Conservation (phyloP, 2,888 invertebrate species). For the Andrena haemorrhoa region DNA sequence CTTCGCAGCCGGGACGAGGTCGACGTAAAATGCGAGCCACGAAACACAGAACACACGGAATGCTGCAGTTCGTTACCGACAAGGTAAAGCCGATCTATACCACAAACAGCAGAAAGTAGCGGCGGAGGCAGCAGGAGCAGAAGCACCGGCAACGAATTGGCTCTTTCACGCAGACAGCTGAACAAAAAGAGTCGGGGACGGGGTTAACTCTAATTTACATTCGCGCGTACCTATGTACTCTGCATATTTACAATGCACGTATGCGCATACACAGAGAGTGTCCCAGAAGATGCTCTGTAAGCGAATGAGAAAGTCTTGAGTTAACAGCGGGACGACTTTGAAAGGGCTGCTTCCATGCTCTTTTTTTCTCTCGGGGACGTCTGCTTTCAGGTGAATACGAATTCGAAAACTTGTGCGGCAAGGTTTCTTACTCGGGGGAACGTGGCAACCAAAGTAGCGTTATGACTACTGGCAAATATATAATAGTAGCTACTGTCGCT, state of each 20-base stretch:
- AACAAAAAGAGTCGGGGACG: conserved; percentile 73
- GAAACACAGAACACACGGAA: conserved; percentile 55
- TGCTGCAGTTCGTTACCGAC: conserved; percentile 70
- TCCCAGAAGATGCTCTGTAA: not conserved
- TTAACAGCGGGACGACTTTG: conserved; percentile 28
- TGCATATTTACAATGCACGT: conserved; percentile 33
- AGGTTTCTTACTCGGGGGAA: not conserved
- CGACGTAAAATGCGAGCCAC: conserved; percentile 63
- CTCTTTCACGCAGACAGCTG: conserved; percentile 55
- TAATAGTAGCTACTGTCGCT: no score
- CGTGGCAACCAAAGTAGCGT: not conserved
- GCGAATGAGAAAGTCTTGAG: conserved; percentile 35
- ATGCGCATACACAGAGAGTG: conserved; percentile 4
- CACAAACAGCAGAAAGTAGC: conserved; percentile 54
- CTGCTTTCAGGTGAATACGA: not conserved
- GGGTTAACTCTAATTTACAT: conserved; percentile 77
- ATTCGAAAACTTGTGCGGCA: not conserved
- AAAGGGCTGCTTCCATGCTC: conserved; percentile 10
- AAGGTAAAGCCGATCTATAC: conserved; percentile 64
- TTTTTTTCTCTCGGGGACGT: not conserved
- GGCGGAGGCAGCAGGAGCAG: conserved; percentile 20
- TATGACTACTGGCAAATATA: not conserved
- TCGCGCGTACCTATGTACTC: conserved; percentile 58
- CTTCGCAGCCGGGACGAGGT: conserved; percentile 4
- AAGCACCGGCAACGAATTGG: conserved; percentile 44